Evolutionary conservation across 2,797 vertebrate genomes (phyloP).

Genomic region (Masticophis lateralis): DNA sequence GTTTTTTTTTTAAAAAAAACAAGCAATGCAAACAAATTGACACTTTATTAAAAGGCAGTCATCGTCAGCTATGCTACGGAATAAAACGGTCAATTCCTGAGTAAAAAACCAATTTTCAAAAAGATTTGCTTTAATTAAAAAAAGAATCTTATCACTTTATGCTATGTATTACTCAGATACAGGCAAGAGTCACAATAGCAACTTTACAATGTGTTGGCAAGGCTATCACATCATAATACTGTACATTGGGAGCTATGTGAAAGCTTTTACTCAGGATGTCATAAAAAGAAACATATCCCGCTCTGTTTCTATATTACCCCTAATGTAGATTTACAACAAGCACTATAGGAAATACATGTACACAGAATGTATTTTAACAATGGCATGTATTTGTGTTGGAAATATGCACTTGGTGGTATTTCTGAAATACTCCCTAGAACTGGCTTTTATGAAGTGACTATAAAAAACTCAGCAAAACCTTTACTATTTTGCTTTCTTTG

Average conservation of each 20-base stretch:
- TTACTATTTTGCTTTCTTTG: constrained; percentile 14
- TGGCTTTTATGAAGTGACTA: constrained; percentile 8
- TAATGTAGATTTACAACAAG: background rate
- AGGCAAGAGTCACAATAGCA: constrained; percentile 6
- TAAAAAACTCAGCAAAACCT: constrained; percentile 8
- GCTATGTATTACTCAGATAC: background rate
- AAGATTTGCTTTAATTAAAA: constrained; percentile 31
- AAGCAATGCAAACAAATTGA: background rate
- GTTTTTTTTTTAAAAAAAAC: constrained; percentile 1
- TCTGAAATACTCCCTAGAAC: constrained; percentile 24
- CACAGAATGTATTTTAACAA: background rate
- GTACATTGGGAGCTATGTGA: background rate
- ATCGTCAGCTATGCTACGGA: constrained; percentile 12
- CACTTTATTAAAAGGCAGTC: background rate
- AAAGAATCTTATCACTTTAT: background rate
- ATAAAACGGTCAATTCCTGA: constrained; percentile 20
- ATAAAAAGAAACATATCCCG: constrained; percentile 1
- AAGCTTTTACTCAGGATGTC: background rate
- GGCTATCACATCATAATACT: background rate
- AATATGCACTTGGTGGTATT: background rate
- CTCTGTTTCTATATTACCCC: constrained; percentile 21
- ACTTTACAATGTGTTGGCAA: background rate
- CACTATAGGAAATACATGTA: background rate
- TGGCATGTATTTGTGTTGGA: fast-evolving
- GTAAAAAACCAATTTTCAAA: constrained; percentile 17